Evolutionary conservation across 2,113 vertebrate species (phyloP).

Genomic region (Rhea americana): DNA sequence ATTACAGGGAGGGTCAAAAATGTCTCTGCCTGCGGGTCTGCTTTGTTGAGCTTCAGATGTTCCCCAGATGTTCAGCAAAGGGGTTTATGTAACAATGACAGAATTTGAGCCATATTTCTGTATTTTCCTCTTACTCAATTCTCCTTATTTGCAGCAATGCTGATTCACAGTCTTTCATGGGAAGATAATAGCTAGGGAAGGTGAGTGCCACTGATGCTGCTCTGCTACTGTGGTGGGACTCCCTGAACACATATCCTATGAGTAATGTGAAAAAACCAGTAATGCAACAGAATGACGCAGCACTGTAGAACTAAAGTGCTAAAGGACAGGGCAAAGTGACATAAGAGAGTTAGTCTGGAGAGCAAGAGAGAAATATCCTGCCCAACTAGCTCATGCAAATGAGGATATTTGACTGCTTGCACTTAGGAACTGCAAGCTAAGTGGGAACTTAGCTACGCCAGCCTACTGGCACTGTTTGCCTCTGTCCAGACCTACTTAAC

Average conservation of each 20-base stretch:
- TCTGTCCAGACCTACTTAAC: background rate
- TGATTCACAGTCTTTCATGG: background rate
- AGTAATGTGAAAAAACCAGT: background rate
- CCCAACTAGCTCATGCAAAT: background rate
- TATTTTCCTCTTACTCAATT: slow-evolving; percentile 24
- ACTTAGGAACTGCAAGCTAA: background rate
- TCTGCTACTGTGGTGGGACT: background rate
- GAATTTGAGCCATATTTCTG: slow-evolving; percentile 30
- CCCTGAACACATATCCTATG: background rate
- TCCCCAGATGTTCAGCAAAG: slow-evolving; percentile 44
- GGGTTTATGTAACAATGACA: slow-evolving; percentile 42
- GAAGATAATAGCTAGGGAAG: background rate
- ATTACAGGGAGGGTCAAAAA: slow-evolving; percentile 48
- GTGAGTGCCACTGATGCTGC: background rate
- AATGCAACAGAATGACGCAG: background rate
- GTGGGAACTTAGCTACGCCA: background rate
- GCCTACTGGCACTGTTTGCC: background rate
- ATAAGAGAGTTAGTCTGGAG: background rate
- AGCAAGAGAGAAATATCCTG: background rate
- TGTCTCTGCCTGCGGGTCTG: slow-evolving; percentile 28
- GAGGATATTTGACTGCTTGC: background rate
- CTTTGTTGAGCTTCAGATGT: slow-evolving; percentile 56
- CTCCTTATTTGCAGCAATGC: background rate
- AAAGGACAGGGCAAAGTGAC: background rate
- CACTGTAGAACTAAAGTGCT: background rate